A percentile compares a stretch with the other conserved stretches of the same genome.
Conservation (phyloP, 2,888 invertebrate genomes). For the Poecilus cupreus region DNA sequence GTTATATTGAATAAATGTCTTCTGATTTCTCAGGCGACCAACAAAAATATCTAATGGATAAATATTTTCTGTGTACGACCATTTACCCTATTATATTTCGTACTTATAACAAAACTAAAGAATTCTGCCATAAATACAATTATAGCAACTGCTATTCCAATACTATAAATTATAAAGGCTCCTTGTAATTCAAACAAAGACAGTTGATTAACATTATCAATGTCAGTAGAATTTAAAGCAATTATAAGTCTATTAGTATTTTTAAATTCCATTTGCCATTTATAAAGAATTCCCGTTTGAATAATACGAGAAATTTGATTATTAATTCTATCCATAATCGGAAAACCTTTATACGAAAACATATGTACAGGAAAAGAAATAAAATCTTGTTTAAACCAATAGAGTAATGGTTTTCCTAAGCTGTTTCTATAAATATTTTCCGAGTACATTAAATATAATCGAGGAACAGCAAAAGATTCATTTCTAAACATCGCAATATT, state of each 20-base stretch:
- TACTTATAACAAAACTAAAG: too few species aligned
- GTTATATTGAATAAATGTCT: too few species aligned
- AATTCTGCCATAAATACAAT: slow-evolving; percentile 5
- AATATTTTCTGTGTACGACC: too few species aligned
- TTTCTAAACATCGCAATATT: neutral
- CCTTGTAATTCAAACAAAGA: slow-evolving; percentile 25
- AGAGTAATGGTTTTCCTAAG: neutral
- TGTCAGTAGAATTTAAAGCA: neutral
- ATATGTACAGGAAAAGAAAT: slow-evolving; percentile 27
- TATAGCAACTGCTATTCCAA: neutral
- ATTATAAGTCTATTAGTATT: neutral
- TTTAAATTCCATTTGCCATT: slow-evolving; percentile 26
- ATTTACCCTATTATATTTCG: too few species aligned
- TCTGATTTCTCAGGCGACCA: too few species aligned
- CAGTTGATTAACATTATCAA: neutral
- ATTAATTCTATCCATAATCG: slow-evolving; percentile 53
- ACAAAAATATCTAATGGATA: too few species aligned
- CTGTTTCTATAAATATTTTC: neutral
- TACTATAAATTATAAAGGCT: neutral
- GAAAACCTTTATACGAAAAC: slow-evolving; percentile 15
- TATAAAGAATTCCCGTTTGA: slow-evolving; percentile 1
- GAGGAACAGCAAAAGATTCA: slow-evolving; percentile 16
- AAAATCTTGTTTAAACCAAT: slow-evolving; percentile 8
- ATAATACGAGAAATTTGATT: neutral
- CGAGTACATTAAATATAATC: neutral